Conservation (phyloP, 1,140 invertebrate species). For the Saccostrea cuccullata region DNA sequence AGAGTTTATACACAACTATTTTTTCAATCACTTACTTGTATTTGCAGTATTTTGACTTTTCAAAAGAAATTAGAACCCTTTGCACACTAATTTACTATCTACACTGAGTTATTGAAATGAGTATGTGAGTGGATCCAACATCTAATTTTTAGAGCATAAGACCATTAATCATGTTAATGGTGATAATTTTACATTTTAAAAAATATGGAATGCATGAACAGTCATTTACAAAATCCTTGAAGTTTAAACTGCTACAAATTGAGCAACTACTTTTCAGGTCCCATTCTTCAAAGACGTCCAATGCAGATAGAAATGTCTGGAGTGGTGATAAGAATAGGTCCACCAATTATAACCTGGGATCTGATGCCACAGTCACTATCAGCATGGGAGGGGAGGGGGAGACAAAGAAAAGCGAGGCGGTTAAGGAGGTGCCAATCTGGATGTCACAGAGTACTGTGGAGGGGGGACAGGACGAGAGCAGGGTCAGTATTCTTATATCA, state of each 20-base stretch:
- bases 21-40: no score
- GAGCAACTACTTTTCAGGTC: not conserved
- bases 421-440: conserved; percentile 95
- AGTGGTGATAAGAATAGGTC: conserved; percentile 93
- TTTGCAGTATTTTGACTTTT: no score
- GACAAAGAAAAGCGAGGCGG: conserved; percentile 76
- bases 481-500: conserved; percentile 7
- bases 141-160: no score
- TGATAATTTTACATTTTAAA: no score
- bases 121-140: no score
- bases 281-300: conserved; percentile 44
- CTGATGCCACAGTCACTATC: conserved; percentile 91
- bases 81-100: no score
- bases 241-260: no score
- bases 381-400: conserved; percentile 83
- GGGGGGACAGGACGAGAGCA: conserved; percentile 64
- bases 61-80: no score
- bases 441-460: conserved; percentile 94
- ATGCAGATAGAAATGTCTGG: conserved; percentile 83
- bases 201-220: no score
- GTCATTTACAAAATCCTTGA: no score
- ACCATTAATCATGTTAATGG: no score
- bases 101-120: no score
- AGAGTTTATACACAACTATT: not conserved
- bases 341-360: conserved; percentile 80